Evolutionary conservation across 2,113 vertebrate species (phyloP), one percentile per base, ranked within the genome.

Genomic region (Bombycilla garrulus): DNA sequence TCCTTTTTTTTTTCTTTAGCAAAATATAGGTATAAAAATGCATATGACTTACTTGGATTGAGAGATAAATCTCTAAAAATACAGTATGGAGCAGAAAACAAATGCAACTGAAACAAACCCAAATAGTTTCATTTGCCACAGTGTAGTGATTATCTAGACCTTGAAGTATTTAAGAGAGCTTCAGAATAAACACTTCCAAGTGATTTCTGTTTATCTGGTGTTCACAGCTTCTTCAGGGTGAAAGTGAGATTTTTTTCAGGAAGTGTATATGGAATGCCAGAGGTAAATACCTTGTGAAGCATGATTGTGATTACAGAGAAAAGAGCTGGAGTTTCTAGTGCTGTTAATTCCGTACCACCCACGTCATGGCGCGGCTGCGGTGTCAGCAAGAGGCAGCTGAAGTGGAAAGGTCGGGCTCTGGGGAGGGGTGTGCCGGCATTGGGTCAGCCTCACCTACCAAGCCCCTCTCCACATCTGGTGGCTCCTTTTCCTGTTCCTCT

Each of bases 321-420:
- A 16, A 48, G 20, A 29, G 61, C 25, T 31, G 51, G 25, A 22
- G 51, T 57, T 42, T 6, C 7, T 9, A 5, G 50, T 3, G 3
- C 42, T 25, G 35, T 50, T 1, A 1, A 25, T 50, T 40, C 60
- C 1, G 0, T 24, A 5, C 12, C 42, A 10, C 9, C 21, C n/a
- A 3, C 0, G 1, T 6, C 77, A 17, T 6, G 50, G 61, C 1
- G 1, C 0, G 1, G 40, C 1, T 19, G 42, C 2, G 24, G 24
- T 38, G 50, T 4, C 35, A 2, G 50, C 51, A 10, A 60, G 24
- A 16, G 35, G 70, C 29, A 7, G 60, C 51, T 35, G 70, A 11
- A 31, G 51, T 0, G 0, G 20, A 10, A 13, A 6, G 42, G 29
- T 10, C 4, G 1, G 24, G 20, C 35, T 42, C 2, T 1, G 11